Evolutionary conservation across 92 coral and sea anemone genomes (phyloP), one percentile per base, ranked within the genome.

Genomic region (Actinernus sp.): DNA sequence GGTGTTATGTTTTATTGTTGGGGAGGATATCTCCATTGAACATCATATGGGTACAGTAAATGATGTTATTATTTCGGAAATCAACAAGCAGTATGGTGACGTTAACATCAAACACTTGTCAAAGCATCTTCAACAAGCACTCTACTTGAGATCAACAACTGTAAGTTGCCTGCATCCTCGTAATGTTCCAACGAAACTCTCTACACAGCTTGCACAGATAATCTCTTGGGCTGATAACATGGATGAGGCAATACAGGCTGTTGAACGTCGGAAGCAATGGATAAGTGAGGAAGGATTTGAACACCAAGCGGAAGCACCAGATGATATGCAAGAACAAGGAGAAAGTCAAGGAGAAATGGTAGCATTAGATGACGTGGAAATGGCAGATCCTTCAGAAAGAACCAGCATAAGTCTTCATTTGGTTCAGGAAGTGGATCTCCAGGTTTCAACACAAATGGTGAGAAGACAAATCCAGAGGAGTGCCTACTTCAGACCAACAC

Each of bases 181-280:
- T 3, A 36, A 56, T 2, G 13, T 3, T 1, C 24, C 62, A 14
- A 21, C 52, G 13, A 27, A 26, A 6, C 49, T 50, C 8, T 13
- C 51, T 19, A 31, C 74, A 3, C 39, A 51, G 61, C 33, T 66
- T 31, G 34, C 74, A 23, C 36, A 66, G 39, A 22, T 44, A 17
- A 56, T 66, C 4, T 50, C 74, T 1, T 66, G 74, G 74, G 74
- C 74, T 16, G 26, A 66, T 3, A 52, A 33, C 34, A 56, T 66
- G 22, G 61, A 66, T 6, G 61, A 66, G 21, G 74, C 61, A 10
- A 48, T 37, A 8, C 21, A 34, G 3, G 49, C 30, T 2, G 49
- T 66, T 12, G 11, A 8, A 45, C 8, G 22, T 9, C 19, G 52
- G 52, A 17, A 45, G 21, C n/a, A n/a, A n/a, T n/a, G n/a, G n/a